A percentile compares a stretch with the other conserved stretches of the same genome.
These are phyloP conservation scores for Odontamblyopus rebecca DNA, from an alignment of 2,797 vertebrate genomes.

Conservation along the genomic window DNA sequence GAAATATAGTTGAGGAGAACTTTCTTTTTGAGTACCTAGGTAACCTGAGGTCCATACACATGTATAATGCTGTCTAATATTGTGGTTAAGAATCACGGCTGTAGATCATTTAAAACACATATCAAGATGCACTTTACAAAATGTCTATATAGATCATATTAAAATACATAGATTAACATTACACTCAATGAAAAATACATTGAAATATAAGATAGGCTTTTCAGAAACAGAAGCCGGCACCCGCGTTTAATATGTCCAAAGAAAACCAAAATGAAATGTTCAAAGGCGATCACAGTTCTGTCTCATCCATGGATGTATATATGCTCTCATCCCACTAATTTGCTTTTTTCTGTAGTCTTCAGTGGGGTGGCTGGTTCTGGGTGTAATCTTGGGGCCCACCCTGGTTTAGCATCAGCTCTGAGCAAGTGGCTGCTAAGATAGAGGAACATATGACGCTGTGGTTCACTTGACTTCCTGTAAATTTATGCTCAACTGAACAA, in stretches of 20 bases:
- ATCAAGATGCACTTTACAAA: not conserved
- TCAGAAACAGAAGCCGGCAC: not conserved
- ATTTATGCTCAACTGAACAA: slow-evolving; percentile 68
- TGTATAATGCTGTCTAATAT: not conserved
- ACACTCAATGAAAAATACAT: not conserved
- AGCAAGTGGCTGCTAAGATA: slow-evolving; percentile 79
- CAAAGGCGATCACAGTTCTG: slow-evolving; percentile 13
- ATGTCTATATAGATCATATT: not conserved
- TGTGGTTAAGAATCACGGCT: not conserved
- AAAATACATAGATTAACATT: not conserved
- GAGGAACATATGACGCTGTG: slow-evolving; percentile 79
- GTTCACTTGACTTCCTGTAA: slow-evolving; percentile 80
- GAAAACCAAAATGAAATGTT: not conserved
- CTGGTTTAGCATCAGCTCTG: slow-evolving; percentile 68
- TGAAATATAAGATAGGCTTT: not conserved
- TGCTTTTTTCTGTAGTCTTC: slow-evolving; percentile 36
- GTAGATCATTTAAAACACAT: not conserved
- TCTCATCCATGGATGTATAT: not conserved
- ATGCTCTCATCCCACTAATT: slow-evolving; percentile 12
- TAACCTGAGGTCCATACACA: not conserved
- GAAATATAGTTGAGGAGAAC: too few relatives aligned
- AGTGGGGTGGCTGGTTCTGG: slow-evolving; percentile 38
- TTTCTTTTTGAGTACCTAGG: too few relatives aligned
- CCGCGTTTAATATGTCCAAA: not conserved
- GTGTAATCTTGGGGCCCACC: slow-evolving; percentile 79